Evolutionary conservation across 1,140 invertebrate species (phyloP).

Genomic region (Ephestia elutella): DNA sequence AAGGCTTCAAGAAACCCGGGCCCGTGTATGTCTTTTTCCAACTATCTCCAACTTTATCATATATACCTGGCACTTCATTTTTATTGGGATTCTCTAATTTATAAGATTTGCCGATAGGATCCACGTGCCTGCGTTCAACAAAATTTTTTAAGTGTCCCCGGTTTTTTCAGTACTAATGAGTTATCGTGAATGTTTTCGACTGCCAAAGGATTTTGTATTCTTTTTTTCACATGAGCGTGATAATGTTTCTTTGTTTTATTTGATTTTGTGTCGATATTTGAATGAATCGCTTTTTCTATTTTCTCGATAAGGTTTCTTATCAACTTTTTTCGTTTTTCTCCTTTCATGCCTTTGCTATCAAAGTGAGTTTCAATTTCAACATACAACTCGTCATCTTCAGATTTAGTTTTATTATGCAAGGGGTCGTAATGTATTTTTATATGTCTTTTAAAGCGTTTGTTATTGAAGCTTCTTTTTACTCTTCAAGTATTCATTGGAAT

Average conservation of each 20-base stretch:
- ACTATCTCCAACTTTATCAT: slow-evolving; percentile 27
- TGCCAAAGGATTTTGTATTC: slow-evolving; percentile 50
- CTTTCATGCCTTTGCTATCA: slow-evolving; percentile 48
- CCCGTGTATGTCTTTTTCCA: slow-evolving; percentile 33
- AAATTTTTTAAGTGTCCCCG: background rate
- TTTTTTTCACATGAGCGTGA: slow-evolving; percentile 41
- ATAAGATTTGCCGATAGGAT: slow-evolving; percentile 36
- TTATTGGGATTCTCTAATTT: slow-evolving; percentile 21
- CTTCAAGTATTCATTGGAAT: slow-evolving; percentile 13
- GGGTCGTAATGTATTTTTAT: slow-evolving; percentile 29
- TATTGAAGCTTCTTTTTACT: slow-evolving; percentile 19
- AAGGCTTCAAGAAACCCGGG: slow-evolving; percentile 34
- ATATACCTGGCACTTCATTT: slow-evolving; percentile 25
- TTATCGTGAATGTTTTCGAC: slow-evolving; percentile 14
- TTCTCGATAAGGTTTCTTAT: slow-evolving; percentile 50
- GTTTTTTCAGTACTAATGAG: background rate
- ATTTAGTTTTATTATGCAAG: slow-evolving; percentile 12
- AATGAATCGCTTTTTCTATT: slow-evolving; percentile 55
- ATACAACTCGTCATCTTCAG: slow-evolving; percentile 43
- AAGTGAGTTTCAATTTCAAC: slow-evolving; percentile 69
- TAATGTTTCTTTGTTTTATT: slow-evolving; percentile 22
- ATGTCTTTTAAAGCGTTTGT: slow-evolving; percentile 43
- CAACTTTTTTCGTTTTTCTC: slow-evolving; percentile 54
- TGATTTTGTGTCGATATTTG: slow-evolving; percentile 21
- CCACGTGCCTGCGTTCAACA: slow-evolving; percentile 32